phyloP scores from a whole-genome alignment of 2,888 invertebrate genomes.

The Lepeophtheirus nordmannii region DNA sequence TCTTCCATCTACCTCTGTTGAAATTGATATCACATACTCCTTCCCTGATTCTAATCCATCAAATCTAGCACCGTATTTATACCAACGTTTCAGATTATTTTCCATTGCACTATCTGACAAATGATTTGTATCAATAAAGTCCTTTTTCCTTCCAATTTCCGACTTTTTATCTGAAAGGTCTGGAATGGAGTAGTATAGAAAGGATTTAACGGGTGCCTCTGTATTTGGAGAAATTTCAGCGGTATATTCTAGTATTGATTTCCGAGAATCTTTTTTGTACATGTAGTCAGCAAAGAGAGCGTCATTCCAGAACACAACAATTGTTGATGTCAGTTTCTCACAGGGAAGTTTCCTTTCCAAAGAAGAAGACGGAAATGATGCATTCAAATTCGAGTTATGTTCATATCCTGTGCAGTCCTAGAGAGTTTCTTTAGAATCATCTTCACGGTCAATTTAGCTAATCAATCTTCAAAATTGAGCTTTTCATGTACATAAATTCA shows the following conservation, averaged over 20 bases:
- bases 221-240: conserved; percentile 5
- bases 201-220: conserved; percentile 13
- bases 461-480: no score
- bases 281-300: conserved; percentile 10
- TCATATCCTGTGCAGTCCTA: no score
- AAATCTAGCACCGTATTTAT: conserved; percentile 18
- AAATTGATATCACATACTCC: conserved; percentile 13
- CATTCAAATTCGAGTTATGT: no score
- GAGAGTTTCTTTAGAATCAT: no score
- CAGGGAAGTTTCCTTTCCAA: background rate
- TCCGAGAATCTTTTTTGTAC: background rate
- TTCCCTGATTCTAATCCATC: conserved; percentile 12
- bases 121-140: no score
- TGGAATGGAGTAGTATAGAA: conserved; percentile 8
- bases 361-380: background rate
- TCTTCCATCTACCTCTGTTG: conserved; percentile 19
- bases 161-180: background rate
- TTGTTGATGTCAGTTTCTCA: background rate
- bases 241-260: conserved; percentile 12
- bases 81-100: background rate
- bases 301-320: conserved; percentile 17
- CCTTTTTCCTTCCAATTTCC: no score
- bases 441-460: no score
- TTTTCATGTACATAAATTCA: no score
- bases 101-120: no score